A percentile compares a stretch with the other conserved stretches of the same genome.
Evolutionary conservation across 2,797 vertebrate species (phyloP).

Genomic region (Syngnathus acus): DNA sequence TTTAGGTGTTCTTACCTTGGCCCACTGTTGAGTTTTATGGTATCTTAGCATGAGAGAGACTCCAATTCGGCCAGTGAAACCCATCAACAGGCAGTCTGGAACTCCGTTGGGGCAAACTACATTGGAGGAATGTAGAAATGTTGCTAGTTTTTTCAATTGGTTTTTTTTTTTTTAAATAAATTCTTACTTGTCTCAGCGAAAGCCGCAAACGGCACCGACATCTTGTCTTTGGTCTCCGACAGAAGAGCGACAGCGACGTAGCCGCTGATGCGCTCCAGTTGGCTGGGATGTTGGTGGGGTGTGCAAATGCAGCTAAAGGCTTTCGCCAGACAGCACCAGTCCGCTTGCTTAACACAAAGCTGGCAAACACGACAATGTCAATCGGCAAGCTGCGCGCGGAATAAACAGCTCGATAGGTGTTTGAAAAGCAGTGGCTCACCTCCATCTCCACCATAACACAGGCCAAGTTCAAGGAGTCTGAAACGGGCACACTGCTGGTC

Average conservation of each 20-base stretch:
- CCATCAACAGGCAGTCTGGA: constrained; percentile 54
- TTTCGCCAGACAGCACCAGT: constrained; percentile 79
- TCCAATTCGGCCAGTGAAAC: constrained; percentile 80
- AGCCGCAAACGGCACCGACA: constrained; percentile 75
- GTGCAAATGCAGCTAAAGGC: constrained; percentile 73
- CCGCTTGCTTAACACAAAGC: constrained; percentile 78
- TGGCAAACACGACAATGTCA: constrained; percentile 34
- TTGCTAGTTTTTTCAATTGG: too few relatives aligned
- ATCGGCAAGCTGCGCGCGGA: not conserved
- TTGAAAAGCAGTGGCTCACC: constrained; percentile 36
- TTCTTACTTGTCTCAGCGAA: constrained; percentile 82
- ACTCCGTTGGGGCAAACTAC: constrained; percentile 56
- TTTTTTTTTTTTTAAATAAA: not conserved
- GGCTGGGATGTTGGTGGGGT: constrained; percentile 61
- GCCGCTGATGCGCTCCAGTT: constrained; percentile 75
- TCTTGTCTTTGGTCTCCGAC: constrained; percentile 68
- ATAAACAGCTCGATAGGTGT: not conserved
- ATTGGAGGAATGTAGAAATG: not conserved
- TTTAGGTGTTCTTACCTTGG: constrained; percentile 73
- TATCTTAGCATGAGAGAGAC: constrained; percentile 83
- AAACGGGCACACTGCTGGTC: constrained; percentile 10
- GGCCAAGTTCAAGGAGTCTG: constrained; percentile 45
- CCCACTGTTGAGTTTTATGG: constrained; percentile 79
- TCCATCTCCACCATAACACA: constrained; percentile 58
- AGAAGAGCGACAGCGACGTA: constrained; percentile 72